phyloP scores from a whole-genome alignment of 1,140 invertebrate genomes.

The Drosophila ironensis region DNA sequence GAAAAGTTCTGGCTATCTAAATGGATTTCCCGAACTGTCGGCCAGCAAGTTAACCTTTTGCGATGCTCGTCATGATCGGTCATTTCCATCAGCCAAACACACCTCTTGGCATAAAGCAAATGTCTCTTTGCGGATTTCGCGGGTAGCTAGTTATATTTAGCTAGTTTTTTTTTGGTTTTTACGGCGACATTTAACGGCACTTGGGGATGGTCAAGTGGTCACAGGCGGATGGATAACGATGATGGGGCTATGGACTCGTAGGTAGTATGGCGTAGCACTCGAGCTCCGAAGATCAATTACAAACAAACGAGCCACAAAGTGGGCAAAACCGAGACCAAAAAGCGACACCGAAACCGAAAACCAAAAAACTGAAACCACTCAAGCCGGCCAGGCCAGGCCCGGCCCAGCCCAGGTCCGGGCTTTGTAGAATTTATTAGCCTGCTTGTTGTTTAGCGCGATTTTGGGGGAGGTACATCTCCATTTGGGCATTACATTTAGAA shows the following conservation, averaged over 20 bases:
- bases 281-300: constrained; percentile 32
- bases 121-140: neutral
- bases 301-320: constrained; percentile 30
- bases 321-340: constrained; percentile 3
- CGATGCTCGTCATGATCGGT: constrained; percentile 14
- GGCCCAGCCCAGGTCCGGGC: constrained; percentile 4
- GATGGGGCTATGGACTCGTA: neutral
- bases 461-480: constrained; percentile 5
- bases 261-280: neutral
- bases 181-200: constrained; percentile 36
- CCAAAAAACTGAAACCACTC: constrained; percentile 22
- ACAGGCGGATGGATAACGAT: neutral
- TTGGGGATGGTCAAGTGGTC: constrained; percentile 25
- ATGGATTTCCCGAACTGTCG: too few species aligned
- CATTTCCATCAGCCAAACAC: constrained; percentile 11
- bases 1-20: constrained; percentile 44
- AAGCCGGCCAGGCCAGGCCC: neutral
- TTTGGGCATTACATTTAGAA: constrained; percentile 13
- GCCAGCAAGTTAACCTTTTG: too few species aligned
- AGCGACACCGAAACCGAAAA: constrained; percentile 17
- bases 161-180: constrained; percentile 7
- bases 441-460: neutral
- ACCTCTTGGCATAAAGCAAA: neutral
- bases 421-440: neutral
- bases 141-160: neutral